These are phyloP conservation scores for Cheilosia scutellata DNA, from an alignment of 2,888 invertebrate species.

Conservation along the genomic window DNA sequence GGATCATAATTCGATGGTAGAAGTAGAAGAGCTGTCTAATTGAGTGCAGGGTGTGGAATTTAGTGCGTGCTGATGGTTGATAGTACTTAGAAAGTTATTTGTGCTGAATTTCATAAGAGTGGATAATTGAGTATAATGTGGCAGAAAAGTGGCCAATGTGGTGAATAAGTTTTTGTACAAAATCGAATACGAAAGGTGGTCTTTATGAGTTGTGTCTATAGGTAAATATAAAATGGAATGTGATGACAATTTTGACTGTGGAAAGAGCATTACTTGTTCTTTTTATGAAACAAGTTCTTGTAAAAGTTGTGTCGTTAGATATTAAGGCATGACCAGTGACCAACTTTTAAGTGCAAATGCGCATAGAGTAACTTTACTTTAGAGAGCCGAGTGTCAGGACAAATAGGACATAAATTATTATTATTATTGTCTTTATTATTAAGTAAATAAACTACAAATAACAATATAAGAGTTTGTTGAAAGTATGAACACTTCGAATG, in stretches of 20 bases:
- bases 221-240: slow-evolving; percentile 11
- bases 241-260: background rate
- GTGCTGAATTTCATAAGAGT: background rate
- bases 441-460: no score
- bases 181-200: slow-evolving; percentile 4
- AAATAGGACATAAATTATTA: no score
- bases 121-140: background rate
- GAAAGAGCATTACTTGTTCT: background rate
- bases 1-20: slow-evolving; percentile 39
- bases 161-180: slow-evolving; percentile 14
- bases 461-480: no score
- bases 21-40: slow-evolving; percentile 32
- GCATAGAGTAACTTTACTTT: no score
- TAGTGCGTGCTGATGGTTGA: slow-evolving; percentile 13
- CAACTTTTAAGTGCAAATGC: no score
- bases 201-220: slow-evolving; percentile 5
- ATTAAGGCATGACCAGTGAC: no score
- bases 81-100: slow-evolving; percentile 12
- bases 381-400: no score
- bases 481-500: no score
- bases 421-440: no score
- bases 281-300: no score
- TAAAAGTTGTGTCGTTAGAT: no score
- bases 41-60: slow-evolving; percentile 39
- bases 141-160: slow-evolving; percentile 11